Evolutionary conservation across 2,888 invertebrate genomes (phyloP), one percentile per base, ranked within the genome.

Genomic region (Diplazon laetatorius): DNA sequence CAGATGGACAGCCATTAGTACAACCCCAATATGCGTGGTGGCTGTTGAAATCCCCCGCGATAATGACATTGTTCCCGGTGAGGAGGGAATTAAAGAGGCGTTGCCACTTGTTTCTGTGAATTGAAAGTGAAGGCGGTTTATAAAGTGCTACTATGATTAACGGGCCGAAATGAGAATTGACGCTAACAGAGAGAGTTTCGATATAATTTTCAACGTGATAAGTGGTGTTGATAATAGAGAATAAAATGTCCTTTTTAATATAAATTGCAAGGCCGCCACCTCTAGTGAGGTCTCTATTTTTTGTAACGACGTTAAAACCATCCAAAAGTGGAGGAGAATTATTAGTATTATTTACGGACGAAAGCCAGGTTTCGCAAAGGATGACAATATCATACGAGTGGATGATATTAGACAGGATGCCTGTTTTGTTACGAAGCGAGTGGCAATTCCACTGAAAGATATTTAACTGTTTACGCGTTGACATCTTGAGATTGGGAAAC

Each of bases 401-500:
- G 39, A 25, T 42, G 4, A 66, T 12, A 1, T 42, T 66, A 0
- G 25, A 5, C 20, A 46, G 3, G 18, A 60, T 44, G 0, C 22
- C 10, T n/a, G 16, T 50, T 62, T 74, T 68, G 12, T 60, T 74
- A 8, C 35, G 16, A 8, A 74, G n/a, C 2, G 59, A 39, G 1
- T 48, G 39, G n/a, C 65, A 66, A 8, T 60, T 73, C 66, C 73
- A 73, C 35, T 73, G 60, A 4, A 60, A 44, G 3, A 75, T 75
- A 3, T 66, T 62, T 5, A 75, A 5, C 0, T 20, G 48, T 9
- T 22, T 48, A 48, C 22, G 18, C 10, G 48, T 10, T 8, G 42
- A 10, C 42, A 42, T 42, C n/a, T 42, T 42, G 10, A 10, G 42
- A n/a, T 42, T 42, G 42, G 4, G 42, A 42, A 2, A n/a, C 12